Base-by-base conservation (phyloP, 2,888 invertebrate genomes). In the Aleiodes testaceus region DNA sequence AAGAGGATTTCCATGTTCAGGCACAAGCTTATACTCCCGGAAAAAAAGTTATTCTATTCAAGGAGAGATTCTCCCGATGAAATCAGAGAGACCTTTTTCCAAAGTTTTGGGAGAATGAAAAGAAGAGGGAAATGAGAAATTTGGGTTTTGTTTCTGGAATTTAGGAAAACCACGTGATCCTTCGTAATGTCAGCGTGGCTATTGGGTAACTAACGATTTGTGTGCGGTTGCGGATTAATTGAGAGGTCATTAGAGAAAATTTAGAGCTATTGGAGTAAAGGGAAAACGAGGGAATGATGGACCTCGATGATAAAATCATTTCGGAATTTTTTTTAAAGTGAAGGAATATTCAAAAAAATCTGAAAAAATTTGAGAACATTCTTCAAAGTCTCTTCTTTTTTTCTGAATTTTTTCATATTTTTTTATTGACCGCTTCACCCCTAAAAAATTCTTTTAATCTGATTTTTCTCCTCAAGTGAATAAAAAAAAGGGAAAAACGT, bases 1-100 rank as follows among this genome's bases (percentile, higher is more conserved):
- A 83, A 86, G 85, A 86, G 86, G 85, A 85, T 86, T 86, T 81
- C 80, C 82, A 79, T 86, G 86, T 84, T 82, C 70, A 71, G 79
- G 77, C 73, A 77, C 75, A 78, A 81, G 81, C 80, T 74, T 85
- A 84, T 86, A 84, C 85, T n/a, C n/a, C n/a, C n/a, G 49, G 22
- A 22, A 16, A 36, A 66, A 47, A 47, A 49, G 14, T 49, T 14
- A 47, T 16, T 47, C 26, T 47, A 14, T 47, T 36, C 18, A 9
- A 9, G 16, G 2, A 14, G 16, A 14, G 16, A 16, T 26, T 59
- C 7, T 14, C 4, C 9, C 11, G 26, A 26, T 36, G 2, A 36
- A 36, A 36, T 36, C 36, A 36, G 36, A 36, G 2, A 36, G 36
- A 36, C 36, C 9, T 36, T 26, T 36, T 36, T 36, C 36, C 83